Evolutionary conservation across 2,113 vertebrate species (phyloP).

Genomic region (Monopterus albus): DNA sequence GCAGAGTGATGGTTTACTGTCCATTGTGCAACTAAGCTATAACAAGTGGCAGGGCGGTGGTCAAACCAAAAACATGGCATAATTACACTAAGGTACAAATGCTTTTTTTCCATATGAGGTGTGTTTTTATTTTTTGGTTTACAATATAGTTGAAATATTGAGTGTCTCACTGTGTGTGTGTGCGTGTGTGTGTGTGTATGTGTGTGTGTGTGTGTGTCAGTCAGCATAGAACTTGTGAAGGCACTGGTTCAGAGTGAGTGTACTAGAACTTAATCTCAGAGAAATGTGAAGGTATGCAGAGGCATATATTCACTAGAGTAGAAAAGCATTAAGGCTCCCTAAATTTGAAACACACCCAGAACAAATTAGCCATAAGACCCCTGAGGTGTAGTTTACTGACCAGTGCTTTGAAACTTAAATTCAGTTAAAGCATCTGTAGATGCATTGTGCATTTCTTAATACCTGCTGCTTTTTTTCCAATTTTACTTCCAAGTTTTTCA

Average conservation of each 20-base stretch:
- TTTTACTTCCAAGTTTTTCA: background rate
- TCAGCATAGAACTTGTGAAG: constrained; percentile 51
- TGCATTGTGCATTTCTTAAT: constrained; percentile 17
- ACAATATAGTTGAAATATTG: constrained; percentile 66
- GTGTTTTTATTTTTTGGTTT: constrained; percentile 58
- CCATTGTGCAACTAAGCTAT: constrained; percentile 39
- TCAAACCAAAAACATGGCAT: constrained; percentile 65
- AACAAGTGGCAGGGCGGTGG: constrained; percentile 29
- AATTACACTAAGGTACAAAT: constrained; percentile 65
- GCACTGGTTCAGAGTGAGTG: constrained; percentile 61
- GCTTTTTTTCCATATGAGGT: constrained; percentile 41
- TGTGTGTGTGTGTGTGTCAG: constrained; percentile 41
- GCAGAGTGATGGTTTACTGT: constrained; percentile 3
- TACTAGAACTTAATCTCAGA: constrained; percentile 55
- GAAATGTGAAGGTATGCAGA: constrained; percentile 39
- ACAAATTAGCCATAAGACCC: background rate
- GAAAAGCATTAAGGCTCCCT: constrained; percentile 17
- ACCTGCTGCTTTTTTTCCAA: background rate
- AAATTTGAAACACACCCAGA: constrained; percentile 10
- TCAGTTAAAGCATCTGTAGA: constrained; percentile 21
- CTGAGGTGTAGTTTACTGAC: constrained; percentile 20
- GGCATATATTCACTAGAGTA: constrained; percentile 27
- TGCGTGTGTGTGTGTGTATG: constrained; percentile 44
- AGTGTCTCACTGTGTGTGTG: constrained; percentile 58
- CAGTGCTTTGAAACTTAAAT: constrained; percentile 36